These are phyloP conservation scores for Malacoctenus gilli DNA, from an alignment of 2,797 vertebrate species.

Conservation along the genomic window DNA sequence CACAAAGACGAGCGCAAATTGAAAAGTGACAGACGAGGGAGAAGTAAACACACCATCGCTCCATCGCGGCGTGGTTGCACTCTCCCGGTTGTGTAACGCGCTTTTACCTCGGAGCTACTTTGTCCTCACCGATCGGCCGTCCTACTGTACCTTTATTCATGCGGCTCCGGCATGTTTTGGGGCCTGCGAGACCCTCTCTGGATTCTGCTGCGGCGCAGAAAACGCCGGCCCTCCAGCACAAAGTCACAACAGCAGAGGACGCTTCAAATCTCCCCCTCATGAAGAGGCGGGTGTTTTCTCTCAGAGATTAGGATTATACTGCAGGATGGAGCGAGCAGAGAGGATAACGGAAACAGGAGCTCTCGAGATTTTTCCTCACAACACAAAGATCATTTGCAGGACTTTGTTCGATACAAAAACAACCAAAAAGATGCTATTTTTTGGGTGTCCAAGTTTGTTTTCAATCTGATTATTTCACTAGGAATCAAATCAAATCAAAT, in stretches of 20 bases:
- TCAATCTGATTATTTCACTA: too few species aligned
- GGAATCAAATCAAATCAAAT: too few species aligned
- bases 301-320: constrained; percentile 55
- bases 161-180: constrained; percentile 19
- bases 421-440: too few species aligned
- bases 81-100: constrained; percentile 38
- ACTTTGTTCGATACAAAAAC: constrained; percentile 21
- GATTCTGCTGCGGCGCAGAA: constrained; percentile 34
- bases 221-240: constrained; percentile 17
- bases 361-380: constrained; percentile 11
- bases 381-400: not conserved
- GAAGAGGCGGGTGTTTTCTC: constrained; percentile 36
- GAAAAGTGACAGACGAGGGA: constrained; percentile 16
- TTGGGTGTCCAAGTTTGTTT: too few species aligned
- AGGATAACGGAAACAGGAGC: constrained; percentile 14
- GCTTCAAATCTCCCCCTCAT: constrained; percentile 29
- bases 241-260: constrained; percentile 25
- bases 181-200: constrained; percentile 39
- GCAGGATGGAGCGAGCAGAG: constrained; percentile 13
- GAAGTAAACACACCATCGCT: constrained; percentile 24
- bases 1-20: constrained; percentile 1
- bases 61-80: constrained; percentile 2
- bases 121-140: constrained; percentile 40
- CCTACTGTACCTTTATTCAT: constrained; percentile 35
- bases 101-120: constrained; percentile 33